Evolutionary conservation across 2,797 vertebrate species (phyloP), one percentile per base, ranked within the genome.

Genomic region (Aulostomus chinensis): DNA sequence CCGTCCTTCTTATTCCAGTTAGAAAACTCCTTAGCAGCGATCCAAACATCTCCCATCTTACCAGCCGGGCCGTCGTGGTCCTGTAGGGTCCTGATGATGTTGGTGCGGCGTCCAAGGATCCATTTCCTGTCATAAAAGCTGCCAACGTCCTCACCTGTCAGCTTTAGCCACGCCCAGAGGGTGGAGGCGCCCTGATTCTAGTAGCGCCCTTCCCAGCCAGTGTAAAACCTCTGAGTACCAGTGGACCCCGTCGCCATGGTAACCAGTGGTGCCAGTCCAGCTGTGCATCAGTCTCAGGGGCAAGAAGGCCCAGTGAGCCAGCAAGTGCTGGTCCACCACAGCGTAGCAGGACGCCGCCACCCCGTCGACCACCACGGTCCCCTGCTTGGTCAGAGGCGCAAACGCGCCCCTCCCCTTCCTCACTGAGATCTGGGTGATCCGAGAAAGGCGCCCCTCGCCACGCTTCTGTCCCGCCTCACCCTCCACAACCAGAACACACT

Each of bases 311-410:
- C 92, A 58, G 82, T 97, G 96, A 2, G 94, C 96, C 61, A 97
- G 78, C 20, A 45, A 50, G 50, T 96, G 95, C 57, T 91, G 86
- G 46, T 92, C 89, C 76, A 98, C 85, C 2, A 90, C 75, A 0
- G 96, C 96, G 0, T 96, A 97, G 85, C 96, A 98, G 4, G 96
- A 98, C 28, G 92, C 90, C 52, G 94, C 88, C 60, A 96, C 88
- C 0, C 92, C 91, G 0, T 97, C 90, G 52, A 98, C 96, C 77
- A 96, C 92, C 61, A 98, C 49, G 0, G 96, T 97, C 45, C 96
- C 96, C 0, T 93, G 93, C 57, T 66, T 84, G 0, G 96, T 97
- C 55, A 98, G 91, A 0, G 96, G 96, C 0, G 96, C 96, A 0
- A 92, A 98, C 7, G 88, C 87, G 2, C 96, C 96, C 17, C 71